Evolutionary conservation across 2,888 invertebrate species (phyloP).

Genomic region (Torymus aiolomorphi): DNA sequence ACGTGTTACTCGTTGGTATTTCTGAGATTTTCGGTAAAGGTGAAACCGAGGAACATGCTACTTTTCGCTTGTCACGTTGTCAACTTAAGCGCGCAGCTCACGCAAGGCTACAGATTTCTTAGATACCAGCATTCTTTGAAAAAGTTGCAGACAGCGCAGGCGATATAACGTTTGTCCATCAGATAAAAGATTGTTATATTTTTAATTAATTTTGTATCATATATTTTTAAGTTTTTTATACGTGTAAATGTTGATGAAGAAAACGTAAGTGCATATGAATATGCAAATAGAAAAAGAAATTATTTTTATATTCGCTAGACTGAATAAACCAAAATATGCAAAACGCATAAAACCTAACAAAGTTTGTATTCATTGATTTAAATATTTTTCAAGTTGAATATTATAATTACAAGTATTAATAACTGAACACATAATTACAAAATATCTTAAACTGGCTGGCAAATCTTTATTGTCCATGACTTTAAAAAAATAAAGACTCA

Average conservation of each 20-base stretch:
- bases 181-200: too few relatives aligned
- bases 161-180: neutral
- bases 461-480: too few relatives aligned
- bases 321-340: neutral
- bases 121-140: constrained; percentile 77
- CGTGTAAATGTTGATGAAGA: too few relatives aligned
- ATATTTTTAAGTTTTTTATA: too few relatives aligned
- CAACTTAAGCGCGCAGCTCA: constrained; percentile 66
- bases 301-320: neutral
- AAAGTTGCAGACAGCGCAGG: neutral
- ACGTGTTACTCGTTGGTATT: constrained; percentile 67
- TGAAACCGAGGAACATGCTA: constrained; percentile 68
- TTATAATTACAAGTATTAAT: too few relatives aligned
- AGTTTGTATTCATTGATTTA: too few relatives aligned
- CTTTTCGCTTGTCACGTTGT: constrained; percentile 69
- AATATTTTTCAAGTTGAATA: too few relatives aligned
- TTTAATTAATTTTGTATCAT: constrained; percentile 4
- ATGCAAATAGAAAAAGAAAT: neutral
- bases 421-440: too few relatives aligned
- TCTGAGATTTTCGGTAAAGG: constrained; percentile 69
- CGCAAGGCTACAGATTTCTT: constrained; percentile 81
- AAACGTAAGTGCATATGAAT: neutral
- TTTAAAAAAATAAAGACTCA: too few relatives aligned
- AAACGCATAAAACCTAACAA: neutral
- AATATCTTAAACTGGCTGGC: too few relatives aligned